These are phyloP conservation scores for Xenops minutus DNA, from an alignment of 2,797 vertebrate genomes.

Conservation along the genomic window DNA sequence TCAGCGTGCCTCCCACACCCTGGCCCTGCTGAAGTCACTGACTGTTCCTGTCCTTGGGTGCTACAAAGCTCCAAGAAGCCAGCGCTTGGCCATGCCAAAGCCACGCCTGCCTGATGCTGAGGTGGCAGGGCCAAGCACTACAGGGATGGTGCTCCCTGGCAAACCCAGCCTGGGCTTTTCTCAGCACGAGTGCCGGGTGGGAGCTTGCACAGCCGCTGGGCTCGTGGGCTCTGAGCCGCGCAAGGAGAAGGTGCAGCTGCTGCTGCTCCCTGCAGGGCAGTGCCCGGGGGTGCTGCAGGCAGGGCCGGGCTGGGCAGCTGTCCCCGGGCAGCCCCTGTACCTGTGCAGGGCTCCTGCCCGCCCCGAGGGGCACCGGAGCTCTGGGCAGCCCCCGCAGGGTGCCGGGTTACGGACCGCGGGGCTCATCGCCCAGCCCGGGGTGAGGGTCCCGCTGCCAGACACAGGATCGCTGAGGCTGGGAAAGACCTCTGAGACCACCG, in stretches of 20 bases:
- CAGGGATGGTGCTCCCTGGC: not conserved
- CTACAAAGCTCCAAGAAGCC: not conserved
- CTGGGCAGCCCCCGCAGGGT: fast-evolving
- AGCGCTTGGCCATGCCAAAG: not conserved
- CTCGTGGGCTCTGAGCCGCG: not conserved
- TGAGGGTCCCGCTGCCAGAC: not conserved
- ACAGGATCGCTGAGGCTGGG: not conserved
- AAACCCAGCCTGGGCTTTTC: not conserved
- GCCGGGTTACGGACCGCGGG: not conserved
- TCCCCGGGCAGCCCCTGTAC: no score
- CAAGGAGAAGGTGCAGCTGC: fast-evolving
- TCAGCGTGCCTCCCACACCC: fast-evolving
- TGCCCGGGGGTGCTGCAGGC: fast-evolving
- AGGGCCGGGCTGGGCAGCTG: not conserved
- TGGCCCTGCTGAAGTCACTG: not conserved
- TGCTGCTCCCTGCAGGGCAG: not conserved
- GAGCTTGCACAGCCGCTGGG: not conserved
- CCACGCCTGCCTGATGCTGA: not conserved
- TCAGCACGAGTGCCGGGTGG: not conserved
- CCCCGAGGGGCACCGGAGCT: not conserved
- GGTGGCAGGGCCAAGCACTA: not conserved
- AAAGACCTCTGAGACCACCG: not conserved
- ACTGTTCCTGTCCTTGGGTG: no score
- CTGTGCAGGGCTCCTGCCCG: not conserved
- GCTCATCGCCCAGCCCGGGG: not conserved